phyloP scores from a whole-genome alignment of 1,140 invertebrate species.

The Heliconius eleuchia region DNA sequence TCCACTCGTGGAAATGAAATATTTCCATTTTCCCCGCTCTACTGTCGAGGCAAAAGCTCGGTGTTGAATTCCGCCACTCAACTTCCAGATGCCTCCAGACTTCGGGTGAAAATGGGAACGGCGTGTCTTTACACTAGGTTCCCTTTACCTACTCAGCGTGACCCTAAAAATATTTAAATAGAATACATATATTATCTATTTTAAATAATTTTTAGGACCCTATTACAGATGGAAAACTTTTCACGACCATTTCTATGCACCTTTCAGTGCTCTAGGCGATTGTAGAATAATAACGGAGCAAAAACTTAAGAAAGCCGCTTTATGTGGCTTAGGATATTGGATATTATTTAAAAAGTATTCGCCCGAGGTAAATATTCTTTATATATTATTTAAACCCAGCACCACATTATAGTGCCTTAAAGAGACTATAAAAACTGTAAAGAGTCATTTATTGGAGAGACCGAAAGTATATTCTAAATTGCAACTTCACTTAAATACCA shows the following conservation, averaged over 20 bases:
- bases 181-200: background rate
- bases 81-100: no score
- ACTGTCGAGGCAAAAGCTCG: no score
- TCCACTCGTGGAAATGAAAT: no score
- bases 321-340: conserved; percentile 49
- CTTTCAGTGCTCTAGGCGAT: conserved; percentile 54
- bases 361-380: conserved; percentile 40
- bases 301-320: conserved; percentile 61
- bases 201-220: conserved; percentile 53
- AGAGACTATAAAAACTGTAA: background rate
- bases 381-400: background rate
- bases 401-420: background rate
- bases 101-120: no score
- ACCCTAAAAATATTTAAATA: background rate
- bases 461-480: no score
- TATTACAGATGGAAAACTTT: conserved; percentile 73
- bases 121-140: no score
- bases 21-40: no score
- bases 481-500: no score
- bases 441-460: background rate
- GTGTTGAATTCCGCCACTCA: no score
- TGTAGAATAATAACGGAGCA: conserved; percentile 64
- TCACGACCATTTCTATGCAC: conserved; percentile 59
- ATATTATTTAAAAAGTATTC: conserved; percentile 56
- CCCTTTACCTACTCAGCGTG: no score